Base-by-base conservation (phyloP, 2,113 vertebrate species). In the Paramisgurnus dabryanus region DNA sequence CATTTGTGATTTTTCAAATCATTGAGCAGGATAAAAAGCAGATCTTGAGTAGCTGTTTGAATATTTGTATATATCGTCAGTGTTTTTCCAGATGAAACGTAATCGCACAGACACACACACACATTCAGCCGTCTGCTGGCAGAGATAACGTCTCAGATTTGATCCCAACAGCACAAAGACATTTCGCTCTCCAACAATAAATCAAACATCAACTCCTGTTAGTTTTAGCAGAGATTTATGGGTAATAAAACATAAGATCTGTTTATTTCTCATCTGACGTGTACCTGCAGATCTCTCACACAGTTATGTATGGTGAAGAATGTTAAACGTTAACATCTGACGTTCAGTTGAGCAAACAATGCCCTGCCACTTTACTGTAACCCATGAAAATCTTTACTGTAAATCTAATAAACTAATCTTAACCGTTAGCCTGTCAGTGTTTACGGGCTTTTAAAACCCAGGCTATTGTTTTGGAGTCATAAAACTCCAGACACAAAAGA, bases 81-180 rank as follows among this genome's bases (percentile, higher is more conserved):
- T 58, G 6, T 71, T 41, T 67, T 43, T 9, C 1, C 50, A 1
- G 9, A 7, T 72, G 69, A 57, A 72, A 43, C 43, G 73, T 3
- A 3, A 50, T 60, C 11, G 7, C 13, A 12, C 40, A 53, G 49
- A 11, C 18, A 55, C 49, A 55, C 49, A 4, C 68, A 55, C 64
- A 5, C 27, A 12, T 34, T 39, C 73, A 9, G 63, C 61, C 22
- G 83, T 84, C 83, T 81, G 61, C 79, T 81, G 82, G 83, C 82
- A 55, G 49, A 66, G 15, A 67, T 18, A 9, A 40, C 39, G 53
- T 81, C 74, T 73, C 61, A 60, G 61, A 75, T 10, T 81, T 8
- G 12, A 22, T 15, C 57, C 7, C 73, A 34, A n/a, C 13, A 50
- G 18, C 22, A 10, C n/a, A 5, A 47, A 74, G 71, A 64, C 1